These are phyloP conservation scores for Trypoxylon attenuatum DNA, from an alignment of 2,888 invertebrate species.

Conservation along the genomic window DNA sequence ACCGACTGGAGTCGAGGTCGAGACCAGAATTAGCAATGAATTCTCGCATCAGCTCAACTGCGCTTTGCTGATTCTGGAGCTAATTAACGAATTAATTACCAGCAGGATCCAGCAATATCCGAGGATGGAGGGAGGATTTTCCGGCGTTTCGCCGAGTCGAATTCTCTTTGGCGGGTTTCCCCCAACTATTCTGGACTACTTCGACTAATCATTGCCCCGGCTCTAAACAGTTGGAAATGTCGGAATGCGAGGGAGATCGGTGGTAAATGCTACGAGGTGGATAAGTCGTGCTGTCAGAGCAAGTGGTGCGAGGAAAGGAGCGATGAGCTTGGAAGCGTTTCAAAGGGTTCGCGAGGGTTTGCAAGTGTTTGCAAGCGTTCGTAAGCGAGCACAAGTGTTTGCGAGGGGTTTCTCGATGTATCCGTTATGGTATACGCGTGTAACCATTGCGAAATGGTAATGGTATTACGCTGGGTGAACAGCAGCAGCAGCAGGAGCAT, in stretches of 20 bases:
- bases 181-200: neutral
- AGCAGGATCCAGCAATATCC: too few species aligned
- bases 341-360: too few species aligned
- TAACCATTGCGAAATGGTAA: slow-evolving; percentile 50
- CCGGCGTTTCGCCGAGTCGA: neutral
- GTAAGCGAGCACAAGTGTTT: too few species aligned
- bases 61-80: too few species aligned
- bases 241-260: neutral
- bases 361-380: too few species aligned
- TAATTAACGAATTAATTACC: too few species aligned
- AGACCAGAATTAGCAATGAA: too few species aligned
- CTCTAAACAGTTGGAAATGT: neutral
- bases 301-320: neutral
- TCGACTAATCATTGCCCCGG: neutral
- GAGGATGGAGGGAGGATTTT: too few species aligned
- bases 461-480: too few species aligned
- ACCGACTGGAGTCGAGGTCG: too few species aligned
- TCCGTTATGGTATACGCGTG: slow-evolving; percentile 47
- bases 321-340: neutral
- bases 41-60: too few species aligned
- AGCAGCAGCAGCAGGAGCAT: slow-evolving; percentile 43
- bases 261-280: neutral
- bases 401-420: slow-evolving; percentile 37
- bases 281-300: neutral
- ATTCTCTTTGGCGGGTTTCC: neutral